Conservation (phyloP, 23 tunicate genomes). For the Diplosoma virens region DNA sequence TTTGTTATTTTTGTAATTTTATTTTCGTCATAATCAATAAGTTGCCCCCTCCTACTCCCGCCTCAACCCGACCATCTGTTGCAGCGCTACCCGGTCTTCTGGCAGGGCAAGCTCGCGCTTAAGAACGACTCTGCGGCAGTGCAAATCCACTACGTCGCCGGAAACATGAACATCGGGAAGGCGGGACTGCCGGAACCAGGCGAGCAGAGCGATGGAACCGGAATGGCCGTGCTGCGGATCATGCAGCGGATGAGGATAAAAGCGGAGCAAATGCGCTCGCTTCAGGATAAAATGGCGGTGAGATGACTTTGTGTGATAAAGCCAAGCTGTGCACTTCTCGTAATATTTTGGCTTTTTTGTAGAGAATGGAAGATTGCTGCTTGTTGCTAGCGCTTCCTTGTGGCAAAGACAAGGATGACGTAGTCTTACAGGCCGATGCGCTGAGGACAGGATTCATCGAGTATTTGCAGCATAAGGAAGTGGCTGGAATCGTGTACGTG, state of each 20-base stretch:
- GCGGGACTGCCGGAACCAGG: conserved; percentile 56
- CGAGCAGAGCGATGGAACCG: conserved; percentile 22
- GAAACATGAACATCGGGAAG: conserved; percentile 41
- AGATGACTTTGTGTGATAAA: neutral
- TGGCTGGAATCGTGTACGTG: conserved; percentile 92
- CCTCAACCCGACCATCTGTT: no score
- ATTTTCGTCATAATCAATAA: no score
- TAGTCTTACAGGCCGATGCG: conserved; percentile 57
- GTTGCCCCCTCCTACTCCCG: no score
- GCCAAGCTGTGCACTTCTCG: neutral
- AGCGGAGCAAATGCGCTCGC: conserved; percentile 56
- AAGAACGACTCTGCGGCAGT: conserved; percentile 85
- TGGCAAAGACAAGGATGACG: conserved; percentile 74
- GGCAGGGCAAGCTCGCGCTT: conserved; percentile 88
- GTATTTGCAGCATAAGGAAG: conserved; percentile 73
- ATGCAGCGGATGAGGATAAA: conserved; percentile 70
- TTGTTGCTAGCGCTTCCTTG: conserved; percentile 89
- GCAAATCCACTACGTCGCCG: conserved; percentile 82
- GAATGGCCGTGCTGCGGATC: conserved; percentile 66
- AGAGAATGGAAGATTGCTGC: conserved; percentile 68
- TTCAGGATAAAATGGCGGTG: conserved; percentile 60
- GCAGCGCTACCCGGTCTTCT: conserved; percentile 94
- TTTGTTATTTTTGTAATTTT: no score
- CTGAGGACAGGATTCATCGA: conserved; percentile 71
- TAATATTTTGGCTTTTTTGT: neutral